These are phyloP conservation scores for Ophthalmolycus amberensis DNA, from an alignment of 2,113 vertebrate genomes.

Conservation along the genomic window DNA sequence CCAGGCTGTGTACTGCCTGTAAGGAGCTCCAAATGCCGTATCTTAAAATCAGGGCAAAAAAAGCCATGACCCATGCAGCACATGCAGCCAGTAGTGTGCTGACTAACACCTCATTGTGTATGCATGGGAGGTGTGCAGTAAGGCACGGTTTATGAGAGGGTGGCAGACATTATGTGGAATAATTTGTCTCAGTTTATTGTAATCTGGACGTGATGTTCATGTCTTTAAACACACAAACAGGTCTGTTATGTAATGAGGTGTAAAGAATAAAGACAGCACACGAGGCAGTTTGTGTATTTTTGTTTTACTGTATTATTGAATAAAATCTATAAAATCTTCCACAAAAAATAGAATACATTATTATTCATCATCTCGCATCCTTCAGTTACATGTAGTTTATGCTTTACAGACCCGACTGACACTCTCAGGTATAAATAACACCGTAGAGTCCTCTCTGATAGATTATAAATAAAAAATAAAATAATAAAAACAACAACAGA, in stretches of 20 bases:
- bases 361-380: conserved; percentile 35
- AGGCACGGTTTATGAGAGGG: not conserved
- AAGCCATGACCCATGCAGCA: not conserved
- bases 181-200: not conserved
- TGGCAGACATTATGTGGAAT: not conserved
- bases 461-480: conserved; percentile 1
- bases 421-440: conserved; percentile 67
- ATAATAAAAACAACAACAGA: conserved; percentile 3
- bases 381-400: conserved; percentile 59
- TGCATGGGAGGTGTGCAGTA: not conserved
- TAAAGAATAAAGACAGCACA: conserved; percentile 33
- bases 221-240: not conserved
- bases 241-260: conserved; percentile 1
- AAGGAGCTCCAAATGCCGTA: not conserved
- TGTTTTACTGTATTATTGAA: conserved; percentile 56
- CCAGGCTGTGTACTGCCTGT: not conserved
- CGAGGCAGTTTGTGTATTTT: not conserved
- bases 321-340: conserved; percentile 73
- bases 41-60: not conserved
- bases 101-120: conserved; percentile 23
- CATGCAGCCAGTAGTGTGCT: conserved; percentile 17
- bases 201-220: not conserved
- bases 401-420: conserved; percentile 49
- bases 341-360: conserved; percentile 68
- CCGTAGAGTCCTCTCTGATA: conserved; percentile 15